phyloP scores from a whole-genome alignment of 2,113 vertebrate genomes.

The Oophaga pumilio region DNA sequence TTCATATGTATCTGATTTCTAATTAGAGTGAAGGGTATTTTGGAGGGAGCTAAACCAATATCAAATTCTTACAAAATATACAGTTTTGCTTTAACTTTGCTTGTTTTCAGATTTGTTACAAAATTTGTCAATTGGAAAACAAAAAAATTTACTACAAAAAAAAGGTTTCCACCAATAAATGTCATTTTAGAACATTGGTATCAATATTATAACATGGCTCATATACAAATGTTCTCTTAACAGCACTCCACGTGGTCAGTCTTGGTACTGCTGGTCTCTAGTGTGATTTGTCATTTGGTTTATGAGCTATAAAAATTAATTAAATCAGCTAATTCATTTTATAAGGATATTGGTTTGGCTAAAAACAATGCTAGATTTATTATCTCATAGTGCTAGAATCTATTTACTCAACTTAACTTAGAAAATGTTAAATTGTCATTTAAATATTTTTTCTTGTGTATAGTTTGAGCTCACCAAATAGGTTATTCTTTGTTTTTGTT shows the following conservation, averaged over 20 bases:
- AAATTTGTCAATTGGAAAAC: not conserved
- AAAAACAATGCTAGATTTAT: not conserved
- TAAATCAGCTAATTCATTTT: not conserved
- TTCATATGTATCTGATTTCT: not conserved
- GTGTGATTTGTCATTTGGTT: not conserved
- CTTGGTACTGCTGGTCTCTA: not conserved
- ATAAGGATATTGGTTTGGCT: slow-evolving; percentile 6
- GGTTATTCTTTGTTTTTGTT: too few relatives aligned
- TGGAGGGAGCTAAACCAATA: not conserved
- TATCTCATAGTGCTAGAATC: not conserved
- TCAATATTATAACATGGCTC: not conserved
- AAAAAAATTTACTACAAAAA: not conserved
- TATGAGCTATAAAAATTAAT: not conserved
- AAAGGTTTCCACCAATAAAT: not conserved
- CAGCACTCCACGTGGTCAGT: not conserved
- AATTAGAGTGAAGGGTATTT: not conserved
- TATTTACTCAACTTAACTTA: not conserved
- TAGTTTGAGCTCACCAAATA: not conserved
- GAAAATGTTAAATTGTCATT: not conserved
- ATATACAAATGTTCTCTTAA: not conserved
- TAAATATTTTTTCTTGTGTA: not conserved
- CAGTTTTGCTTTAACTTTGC: not conserved
- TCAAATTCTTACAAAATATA: not conserved
- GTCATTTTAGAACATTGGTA: not conserved
- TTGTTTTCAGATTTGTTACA: not conserved